Conservation (phyloP, 2,888 invertebrate genomes). For the Pachymerium ferrugineum region DNA sequence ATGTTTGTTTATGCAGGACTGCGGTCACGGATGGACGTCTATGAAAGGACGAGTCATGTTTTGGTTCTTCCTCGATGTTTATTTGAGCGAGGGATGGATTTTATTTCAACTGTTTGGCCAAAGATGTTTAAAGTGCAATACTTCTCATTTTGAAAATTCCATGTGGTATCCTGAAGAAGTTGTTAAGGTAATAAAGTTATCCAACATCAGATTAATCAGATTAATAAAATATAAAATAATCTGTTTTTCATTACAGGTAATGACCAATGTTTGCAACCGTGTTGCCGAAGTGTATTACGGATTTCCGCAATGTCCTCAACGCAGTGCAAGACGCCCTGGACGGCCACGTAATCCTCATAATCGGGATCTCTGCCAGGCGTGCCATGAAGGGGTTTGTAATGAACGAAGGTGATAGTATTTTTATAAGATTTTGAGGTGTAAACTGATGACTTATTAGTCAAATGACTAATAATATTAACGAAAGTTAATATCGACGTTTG, state of each 20-base stretch:
- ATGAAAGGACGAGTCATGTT: constrained; percentile 52
- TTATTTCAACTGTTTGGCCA: constrained; percentile 51
- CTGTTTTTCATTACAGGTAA: constrained; percentile 43
- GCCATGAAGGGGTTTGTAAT: constrained; percentile 46
- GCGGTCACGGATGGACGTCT: constrained; percentile 52
- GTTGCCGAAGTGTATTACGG: constrained; percentile 50
- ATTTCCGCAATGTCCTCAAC: constrained; percentile 46
- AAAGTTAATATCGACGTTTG: too few relatives aligned
- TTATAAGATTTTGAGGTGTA: too few relatives aligned
- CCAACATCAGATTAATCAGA: not conserved
- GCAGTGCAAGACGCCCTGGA: constrained; percentile 47
- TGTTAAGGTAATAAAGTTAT: constrained; percentile 48
- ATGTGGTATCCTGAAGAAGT: constrained; percentile 54
- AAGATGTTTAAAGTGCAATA: constrained; percentile 49
- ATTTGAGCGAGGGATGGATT: constrained; percentile 43
- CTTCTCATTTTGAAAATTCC: constrained; percentile 48
- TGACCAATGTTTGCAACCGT: constrained; percentile 48
- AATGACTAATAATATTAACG: too few relatives aligned
- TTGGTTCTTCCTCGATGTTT: constrained; percentile 47
- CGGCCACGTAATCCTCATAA: constrained; percentile 51
- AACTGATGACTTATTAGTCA: too few relatives aligned
- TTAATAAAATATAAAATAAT: not conserved
- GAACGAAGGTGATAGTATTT: constrained; percentile 35
- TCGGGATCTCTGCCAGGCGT: constrained; percentile 50
- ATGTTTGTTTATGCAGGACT: constrained; percentile 44